Evolutionary conservation across 2,113 vertebrate species (phyloP).

Genomic region (Smithornis capensis): DNA sequence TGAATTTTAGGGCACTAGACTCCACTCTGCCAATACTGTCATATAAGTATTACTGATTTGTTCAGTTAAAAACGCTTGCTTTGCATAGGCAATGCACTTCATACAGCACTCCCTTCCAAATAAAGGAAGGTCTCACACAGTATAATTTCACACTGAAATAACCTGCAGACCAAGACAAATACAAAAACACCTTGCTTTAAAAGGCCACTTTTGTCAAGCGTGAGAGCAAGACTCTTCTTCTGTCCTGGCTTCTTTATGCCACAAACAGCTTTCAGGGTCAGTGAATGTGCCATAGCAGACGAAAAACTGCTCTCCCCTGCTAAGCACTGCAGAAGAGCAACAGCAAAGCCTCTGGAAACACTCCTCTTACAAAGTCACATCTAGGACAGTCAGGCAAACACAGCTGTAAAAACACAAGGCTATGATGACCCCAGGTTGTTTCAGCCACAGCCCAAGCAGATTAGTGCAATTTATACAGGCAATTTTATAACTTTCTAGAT

Average conservation of each 20-base stretch:
- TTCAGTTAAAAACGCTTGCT: background rate
- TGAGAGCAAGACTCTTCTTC: background rate
- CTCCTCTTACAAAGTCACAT: background rate
- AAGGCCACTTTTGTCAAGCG: background rate
- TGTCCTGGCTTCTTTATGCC: background rate
- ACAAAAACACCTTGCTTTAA: background rate
- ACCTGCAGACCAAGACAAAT: background rate
- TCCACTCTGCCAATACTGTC: background rate
- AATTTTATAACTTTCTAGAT: background rate
- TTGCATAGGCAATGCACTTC: background rate
- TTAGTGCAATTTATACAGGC: background rate
- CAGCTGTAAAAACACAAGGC: background rate
- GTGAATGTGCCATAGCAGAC: background rate
- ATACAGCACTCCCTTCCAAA: background rate
- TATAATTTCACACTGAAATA: background rate
- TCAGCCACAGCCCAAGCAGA: background rate
- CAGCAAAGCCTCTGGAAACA: background rate
- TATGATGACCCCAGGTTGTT: background rate
- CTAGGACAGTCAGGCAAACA: background rate
- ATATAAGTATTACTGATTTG: background rate
- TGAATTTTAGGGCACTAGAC: background rate
- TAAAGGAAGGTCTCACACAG: background rate
- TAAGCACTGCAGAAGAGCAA: background rate
- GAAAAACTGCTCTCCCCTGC: background rate
- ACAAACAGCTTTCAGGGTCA: slow-evolving; percentile 40